These are phyloP conservation scores for Mycteria americana DNA, from an alignment of 2,797 vertebrate genomes.

Conservation along the genomic window DNA sequence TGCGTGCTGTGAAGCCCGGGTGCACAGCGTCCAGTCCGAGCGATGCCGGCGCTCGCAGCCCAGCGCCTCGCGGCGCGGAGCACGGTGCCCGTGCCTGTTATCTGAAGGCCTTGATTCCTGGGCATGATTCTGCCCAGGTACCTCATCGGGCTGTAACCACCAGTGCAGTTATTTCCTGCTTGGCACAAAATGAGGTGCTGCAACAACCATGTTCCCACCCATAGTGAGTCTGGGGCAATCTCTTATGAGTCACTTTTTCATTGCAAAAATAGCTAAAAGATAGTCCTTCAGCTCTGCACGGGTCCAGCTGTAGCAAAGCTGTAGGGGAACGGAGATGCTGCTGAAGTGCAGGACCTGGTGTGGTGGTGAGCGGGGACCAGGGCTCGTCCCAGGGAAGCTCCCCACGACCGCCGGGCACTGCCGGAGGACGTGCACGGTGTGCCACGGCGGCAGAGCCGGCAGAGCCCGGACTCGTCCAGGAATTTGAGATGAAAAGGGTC, in stretches of 20 bases:
- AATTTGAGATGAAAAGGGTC: neutral
- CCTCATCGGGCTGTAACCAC: neutral
- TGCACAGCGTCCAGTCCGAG: fast-evolving
- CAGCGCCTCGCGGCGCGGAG: fast-evolving
- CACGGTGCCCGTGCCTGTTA: fast-evolving
- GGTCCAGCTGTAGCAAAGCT: neutral
- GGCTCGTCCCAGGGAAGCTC: neutral
- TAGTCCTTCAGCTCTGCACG: neutral
- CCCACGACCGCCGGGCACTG: fast-evolving
- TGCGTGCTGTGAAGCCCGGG: neutral
- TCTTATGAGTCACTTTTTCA: neutral
- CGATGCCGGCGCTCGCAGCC: neutral
- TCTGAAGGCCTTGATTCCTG: neutral
- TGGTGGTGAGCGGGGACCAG: fast-evolving
- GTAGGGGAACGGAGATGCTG: neutral
- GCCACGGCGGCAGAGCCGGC: neutral
- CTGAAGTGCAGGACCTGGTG: neutral
- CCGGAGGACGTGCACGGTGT: neutral
- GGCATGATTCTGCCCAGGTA: neutral
- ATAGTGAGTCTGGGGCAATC: neutral
- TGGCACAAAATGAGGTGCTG: neutral
- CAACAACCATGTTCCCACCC: neutral
- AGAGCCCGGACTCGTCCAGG: fast-evolving
- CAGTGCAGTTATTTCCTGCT: neutral
- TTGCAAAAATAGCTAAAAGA: neutral